These are phyloP conservation scores for Epinotia demarniana DNA, from an alignment of 2,888 invertebrate species.

Conservation along the genomic window DNA sequence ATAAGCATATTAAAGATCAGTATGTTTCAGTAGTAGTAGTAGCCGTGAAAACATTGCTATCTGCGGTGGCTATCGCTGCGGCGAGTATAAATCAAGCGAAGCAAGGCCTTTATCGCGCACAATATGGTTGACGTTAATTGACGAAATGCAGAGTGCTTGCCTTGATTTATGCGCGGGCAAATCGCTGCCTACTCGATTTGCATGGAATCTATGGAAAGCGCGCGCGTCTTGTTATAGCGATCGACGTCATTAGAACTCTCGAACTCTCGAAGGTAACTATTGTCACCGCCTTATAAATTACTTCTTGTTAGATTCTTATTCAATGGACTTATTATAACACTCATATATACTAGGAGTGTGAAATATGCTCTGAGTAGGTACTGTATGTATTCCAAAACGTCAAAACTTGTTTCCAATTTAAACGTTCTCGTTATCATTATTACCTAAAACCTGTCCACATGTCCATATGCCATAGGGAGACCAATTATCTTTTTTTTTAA, in stretches of 20 bases:
- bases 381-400: neutral
- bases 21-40: conserved; percentile 48
- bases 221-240: conserved; percentile 71
- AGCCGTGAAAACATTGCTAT: conserved; percentile 49
- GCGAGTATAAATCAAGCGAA: conserved; percentile 57
- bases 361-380: neutral
- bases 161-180: conserved; percentile 70
- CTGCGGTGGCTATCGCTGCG: conserved; percentile 50
- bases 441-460: neutral
- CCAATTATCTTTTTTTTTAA: neutral
- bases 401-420: neutral
- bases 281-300: conserved; percentile 67
- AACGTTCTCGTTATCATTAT: neutral
- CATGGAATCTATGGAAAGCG: conserved; percentile 77
- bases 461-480: neutral
- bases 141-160: conserved; percentile 66
- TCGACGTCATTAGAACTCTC: conserved; percentile 58
- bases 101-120: conserved; percentile 58
- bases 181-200: conserved; percentile 75
- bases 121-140: conserved; percentile 74
- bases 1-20: conserved; percentile 14
- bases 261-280: conserved; percentile 61
- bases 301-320: conserved; percentile 10
- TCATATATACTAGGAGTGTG: too few relatives aligned
- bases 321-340: neutral